Evolutionary conservation across 2,888 invertebrate species (phyloP), one percentile per base, ranked within the genome.

Genomic region (Physocephala rufipes): DNA sequence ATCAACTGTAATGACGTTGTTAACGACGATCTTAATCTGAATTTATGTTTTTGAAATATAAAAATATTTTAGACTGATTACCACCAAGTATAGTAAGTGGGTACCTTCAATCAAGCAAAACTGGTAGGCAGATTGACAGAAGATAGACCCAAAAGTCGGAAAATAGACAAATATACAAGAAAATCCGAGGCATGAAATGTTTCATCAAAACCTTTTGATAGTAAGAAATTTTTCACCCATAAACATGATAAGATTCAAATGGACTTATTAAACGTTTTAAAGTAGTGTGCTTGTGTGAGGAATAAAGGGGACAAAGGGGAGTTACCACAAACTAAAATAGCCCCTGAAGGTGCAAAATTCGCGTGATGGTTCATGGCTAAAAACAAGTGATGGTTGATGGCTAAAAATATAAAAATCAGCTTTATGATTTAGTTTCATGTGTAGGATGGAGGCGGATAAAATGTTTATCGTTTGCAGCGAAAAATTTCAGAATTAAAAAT

Each of bases 181-280:
- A 1, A 47, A 16, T 13, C 4, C 16, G 16, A 53, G 53, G 21
- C 53, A 53, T 21, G 53, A 21, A 53, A 15, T 21, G 43, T 19
- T 43, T 19, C n/a, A 15, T 47, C 45, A 47, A 63, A 49, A 26
- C 24, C 36, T 55, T 51, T 55, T 55, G 66, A 66, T 66, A 55
- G 55, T 67, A 71, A 71, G 66, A 71, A 71, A 66, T 62, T 66
- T 28, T 61, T 16, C 26, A 49, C 26, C 45, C 28, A 62, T 61
- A 68, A 62, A 68, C 16, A 16, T 43, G 36, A 68, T 49, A 26
- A 63, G 47, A 45, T 21, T n/a, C n/a, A n/a, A n/a, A 19, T 13
- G 62, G 36, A 19, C 43, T n/a, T n/a, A n/a, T n/a, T n/a, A n/a
- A n/a, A n/a, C n/a, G n/a, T n/a, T n/a, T 9, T 36, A 36, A 36